Conservation (phyloP, 2,888 invertebrate genomes). For the Halocaridina rubra region DNA sequence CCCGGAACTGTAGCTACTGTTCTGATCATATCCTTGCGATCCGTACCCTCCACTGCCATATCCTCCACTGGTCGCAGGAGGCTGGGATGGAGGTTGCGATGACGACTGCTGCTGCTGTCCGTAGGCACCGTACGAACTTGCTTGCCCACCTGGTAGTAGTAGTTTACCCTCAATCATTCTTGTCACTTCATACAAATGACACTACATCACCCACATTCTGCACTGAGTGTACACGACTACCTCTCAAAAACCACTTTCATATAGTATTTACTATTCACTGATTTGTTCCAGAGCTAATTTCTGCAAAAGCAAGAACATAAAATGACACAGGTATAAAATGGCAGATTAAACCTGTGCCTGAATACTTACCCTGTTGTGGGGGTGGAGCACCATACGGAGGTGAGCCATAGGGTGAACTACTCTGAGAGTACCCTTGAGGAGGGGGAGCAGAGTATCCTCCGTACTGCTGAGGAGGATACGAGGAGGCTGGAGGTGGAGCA, state of each 20-base stretch:
- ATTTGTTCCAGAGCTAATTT: neutral
- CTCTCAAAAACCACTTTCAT: neutral
- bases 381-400: conserved; percentile 42
- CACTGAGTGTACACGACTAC: neutral
- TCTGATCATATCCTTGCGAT: conserved; percentile 53
- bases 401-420: conserved; percentile 40
- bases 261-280: neutral
- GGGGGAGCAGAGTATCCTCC: conserved; percentile 58
- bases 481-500: conserved; percentile 44
- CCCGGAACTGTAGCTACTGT: conserved; percentile 49
- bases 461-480: conserved; percentile 48
- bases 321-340: neutral
- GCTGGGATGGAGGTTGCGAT: conserved; percentile 21
- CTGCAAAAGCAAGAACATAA: neutral
- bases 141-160: conserved; percentile 54
- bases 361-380: conserved; percentile 39
- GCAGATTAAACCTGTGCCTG: neutral
- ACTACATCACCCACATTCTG: neutral
- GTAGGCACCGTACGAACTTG: conserved; percentile 51
- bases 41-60: conserved; percentile 47
- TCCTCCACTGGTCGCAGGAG: conserved; percentile 40
- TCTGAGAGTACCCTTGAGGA: conserved; percentile 47
- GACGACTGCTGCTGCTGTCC: conserved; percentile 45
- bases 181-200: neutral
- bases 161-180: conserved; percentile 43